Evolutionary conservation across 2,113 vertebrate species (phyloP), one percentile per base, ranked within the genome.

Genomic region (Tylochromis polylepis): DNA sequence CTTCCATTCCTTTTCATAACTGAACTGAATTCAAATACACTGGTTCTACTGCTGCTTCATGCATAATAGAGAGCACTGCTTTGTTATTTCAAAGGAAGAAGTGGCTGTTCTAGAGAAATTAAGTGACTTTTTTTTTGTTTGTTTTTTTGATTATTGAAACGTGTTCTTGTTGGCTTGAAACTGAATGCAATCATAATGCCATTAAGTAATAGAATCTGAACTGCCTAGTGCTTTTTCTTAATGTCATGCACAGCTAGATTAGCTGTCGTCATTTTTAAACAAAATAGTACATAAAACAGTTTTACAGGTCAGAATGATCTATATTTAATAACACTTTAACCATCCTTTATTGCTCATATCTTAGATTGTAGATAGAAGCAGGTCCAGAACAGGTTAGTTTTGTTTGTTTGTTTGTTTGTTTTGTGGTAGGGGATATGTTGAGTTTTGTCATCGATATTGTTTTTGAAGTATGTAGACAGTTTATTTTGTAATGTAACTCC

Each of bases 401-500:
- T 67, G 31, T n/a, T 31, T 31, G 31, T 31, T 67, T 62, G 4
- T n/a, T 43, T 43, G 43, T 58, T 34, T 60, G 27, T 43, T 53
- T 75, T 29, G 43, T 34, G 46, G 27, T 27, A 51, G 27, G 18
- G 27, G 27, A 31, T 31, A 77, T 77, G 46, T 77, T 51, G 24
- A 27, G 8, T 85, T 90, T 60, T 89, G 46, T 88, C 59, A 83
- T 79, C 85, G 43, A 89, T 87, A 62, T 38, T 92, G 62, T 90
- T 94, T 92, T 86, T 86, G n/a, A 89, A 86, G 60, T 94, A 88
- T 95, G 89, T 91, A 88, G 86, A 87, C 8, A 1, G 80, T 92
- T 92, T 78, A 75, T 95, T 95, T 96, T 94, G 86, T 92, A 94
- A 94, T 81, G 89, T 93, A 88, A 89, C 77, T 90, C 81, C 81